phyloP scores from a whole-genome alignment of 2,113 vertebrate species.

The Pelecanoides urinatrix region DNA sequence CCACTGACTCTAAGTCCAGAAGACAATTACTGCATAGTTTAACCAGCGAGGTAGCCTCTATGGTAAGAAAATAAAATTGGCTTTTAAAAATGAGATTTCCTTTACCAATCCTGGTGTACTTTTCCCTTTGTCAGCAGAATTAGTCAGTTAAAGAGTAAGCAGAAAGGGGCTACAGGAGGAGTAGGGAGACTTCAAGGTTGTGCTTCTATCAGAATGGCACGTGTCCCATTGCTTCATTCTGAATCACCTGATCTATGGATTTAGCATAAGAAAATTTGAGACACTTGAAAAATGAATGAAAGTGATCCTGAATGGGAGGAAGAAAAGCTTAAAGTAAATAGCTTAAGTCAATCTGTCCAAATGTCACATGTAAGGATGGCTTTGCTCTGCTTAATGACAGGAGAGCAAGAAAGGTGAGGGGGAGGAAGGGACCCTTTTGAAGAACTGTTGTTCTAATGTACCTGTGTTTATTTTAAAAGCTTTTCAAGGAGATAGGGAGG shows the following conservation, averaged over 20 bases:
- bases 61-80: not conserved
- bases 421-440: not conserved
- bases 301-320: constrained; percentile 11
- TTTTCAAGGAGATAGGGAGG: constrained; percentile 52
- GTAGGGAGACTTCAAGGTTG: not conserved
- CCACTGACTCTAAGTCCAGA: not conserved
- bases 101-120: not conserved
- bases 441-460: constrained; percentile 58
- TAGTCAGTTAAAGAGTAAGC: not conserved
- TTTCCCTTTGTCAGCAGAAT: not conserved
- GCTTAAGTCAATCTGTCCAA: constrained; percentile 12
- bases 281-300: constrained; percentile 45
- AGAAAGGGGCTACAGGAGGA: not conserved
- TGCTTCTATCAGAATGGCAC: not conserved
- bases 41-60: not conserved
- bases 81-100: not conserved
- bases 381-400: constrained; percentile 45
- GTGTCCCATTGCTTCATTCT: not conserved
- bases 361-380: constrained; percentile 10
- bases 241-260: not conserved
- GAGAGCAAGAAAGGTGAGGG: constrained; percentile 19
- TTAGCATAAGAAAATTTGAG: constrained; percentile 7
- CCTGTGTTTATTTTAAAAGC: constrained; percentile 68
- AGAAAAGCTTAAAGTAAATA: constrained; percentile 38
- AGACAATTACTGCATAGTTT: not conserved